phyloP scores from a whole-genome alignment of 2,797 vertebrate genomes.

The Mormyrops attenuatus region DNA sequence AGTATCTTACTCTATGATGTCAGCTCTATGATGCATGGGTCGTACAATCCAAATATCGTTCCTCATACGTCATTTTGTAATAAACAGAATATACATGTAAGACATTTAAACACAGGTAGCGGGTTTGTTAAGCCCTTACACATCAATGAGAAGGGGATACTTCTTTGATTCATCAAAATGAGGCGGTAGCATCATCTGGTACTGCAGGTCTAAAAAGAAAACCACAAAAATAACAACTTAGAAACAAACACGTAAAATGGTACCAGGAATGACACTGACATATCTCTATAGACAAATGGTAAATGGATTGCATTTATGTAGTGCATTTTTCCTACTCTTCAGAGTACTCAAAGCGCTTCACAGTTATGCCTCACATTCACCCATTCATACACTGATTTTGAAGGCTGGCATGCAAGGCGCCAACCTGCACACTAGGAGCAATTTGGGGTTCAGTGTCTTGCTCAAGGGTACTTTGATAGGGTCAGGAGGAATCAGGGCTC shows the following conservation, averaged over 20 bases:
- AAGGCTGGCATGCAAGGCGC: too few relatives aligned
- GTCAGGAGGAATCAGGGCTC: too few relatives aligned
- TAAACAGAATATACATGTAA: background rate
- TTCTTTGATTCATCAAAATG: constrained; percentile 82
- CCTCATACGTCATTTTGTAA: background rate
- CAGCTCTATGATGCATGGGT: background rate
- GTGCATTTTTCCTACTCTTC: too few relatives aligned
- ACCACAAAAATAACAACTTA: constrained; percentile 19
- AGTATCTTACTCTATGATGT: background rate
- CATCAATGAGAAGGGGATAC: constrained; percentile 90
- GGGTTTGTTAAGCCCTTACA: constrained; percentile 70
- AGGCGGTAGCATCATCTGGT: constrained; percentile 90
- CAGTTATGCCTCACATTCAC: too few relatives aligned
- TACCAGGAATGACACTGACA: background rate
- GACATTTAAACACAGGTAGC: background rate
- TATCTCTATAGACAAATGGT: background rate
- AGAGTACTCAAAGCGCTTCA: too few relatives aligned
- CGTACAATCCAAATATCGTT: background rate
- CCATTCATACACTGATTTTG: too few relatives aligned
- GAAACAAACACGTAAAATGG: background rate
- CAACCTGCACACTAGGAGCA: too few relatives aligned
- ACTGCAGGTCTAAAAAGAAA: constrained; percentile 79
- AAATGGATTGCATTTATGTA: too few relatives aligned
- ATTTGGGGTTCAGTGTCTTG: too few relatives aligned
- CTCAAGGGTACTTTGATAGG: too few relatives aligned